Conservation (phyloP, 2,888 invertebrate genomes). For the Cotesia congregata region DNA sequence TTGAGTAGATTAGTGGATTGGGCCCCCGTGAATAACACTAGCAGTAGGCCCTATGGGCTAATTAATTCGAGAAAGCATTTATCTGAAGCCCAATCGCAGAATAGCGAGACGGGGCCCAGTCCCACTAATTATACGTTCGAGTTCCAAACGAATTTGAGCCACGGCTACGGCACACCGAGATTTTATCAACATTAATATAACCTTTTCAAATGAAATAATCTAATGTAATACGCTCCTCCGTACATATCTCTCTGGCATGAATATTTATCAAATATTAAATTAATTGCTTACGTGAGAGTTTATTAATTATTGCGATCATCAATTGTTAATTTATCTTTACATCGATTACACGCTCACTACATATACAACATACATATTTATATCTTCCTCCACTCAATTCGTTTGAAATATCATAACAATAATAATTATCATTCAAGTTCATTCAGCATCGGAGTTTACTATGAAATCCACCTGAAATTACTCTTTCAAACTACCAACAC, state of each 20-base stretch:
- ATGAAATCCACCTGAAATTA: no score
- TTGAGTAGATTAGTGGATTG: conserved; percentile 32
- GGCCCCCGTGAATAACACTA: conserved; percentile 14
- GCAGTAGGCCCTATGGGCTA: conserved; percentile 36
- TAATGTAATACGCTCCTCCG: background rate
- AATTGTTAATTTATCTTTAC: conserved; percentile 8
- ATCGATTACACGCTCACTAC: background rate
- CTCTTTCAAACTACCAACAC: no score
- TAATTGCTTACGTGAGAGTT: conserved; percentile 9
- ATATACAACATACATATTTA: background rate
- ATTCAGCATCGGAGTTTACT: no score
- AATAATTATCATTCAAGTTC: no score
- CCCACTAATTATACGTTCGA: conserved; percentile 44
- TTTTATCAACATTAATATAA: conserved; percentile 19
- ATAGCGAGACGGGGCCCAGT: conserved; percentile 38
- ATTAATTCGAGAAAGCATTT: conserved; percentile 41
- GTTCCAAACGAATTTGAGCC: conserved; percentile 39
- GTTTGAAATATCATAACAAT: no score
- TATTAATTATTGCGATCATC: background rate
- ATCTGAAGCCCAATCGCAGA: conserved; percentile 37
- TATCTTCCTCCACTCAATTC: no score
- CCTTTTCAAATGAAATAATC: conserved; percentile 15
- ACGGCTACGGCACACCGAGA: conserved; percentile 9
- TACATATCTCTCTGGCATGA: background rate
- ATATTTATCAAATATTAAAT: conserved; percentile 1